Evolutionary conservation across 2,888 invertebrate genomes (phyloP), one percentile per base, ranked within the genome.

Genomic region (Tortrix viridana): DNA sequence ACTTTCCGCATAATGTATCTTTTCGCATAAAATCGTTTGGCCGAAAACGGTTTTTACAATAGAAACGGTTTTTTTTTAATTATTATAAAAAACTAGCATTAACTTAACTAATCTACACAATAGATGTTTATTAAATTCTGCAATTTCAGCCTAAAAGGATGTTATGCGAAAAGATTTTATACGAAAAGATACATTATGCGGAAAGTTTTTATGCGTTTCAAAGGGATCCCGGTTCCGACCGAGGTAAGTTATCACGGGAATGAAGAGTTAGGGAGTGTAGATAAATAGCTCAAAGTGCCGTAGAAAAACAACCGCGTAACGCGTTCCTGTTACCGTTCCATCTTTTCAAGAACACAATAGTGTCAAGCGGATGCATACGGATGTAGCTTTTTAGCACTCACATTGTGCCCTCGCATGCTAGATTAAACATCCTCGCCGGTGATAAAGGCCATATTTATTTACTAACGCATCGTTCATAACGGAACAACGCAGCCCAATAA

Each of bases 401-500:
- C 69, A 65, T 70, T 71, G 73, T 73, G 70, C 65, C 69, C 72
- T 72, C 32, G 18, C 74, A 74, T 75, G 75, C 70, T 70, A 74
- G 71, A 69, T 71, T 69, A 79, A 80, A 80, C 77, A 79, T 76
- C 77, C 69, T 73, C 69, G 62, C 64, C 54, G 59, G 67, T 50
- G 70, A 76, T 76, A 80, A 75, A 76, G 71, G 75, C 72, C 68
- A 68, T 69, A 73, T 84, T 79, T 85, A 83, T 85, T 83, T 85
- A 84, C 77, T 65, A 71, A 75, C 72, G 70, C 74, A 77, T 78
- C 78, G 76, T 72, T 74, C 77, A 82, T 88, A 90, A 89, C 88
- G 88, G 87, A 85, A 88, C 85, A 84, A 81, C 80, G 75, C 80
- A 85, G 80, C 84, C 86, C 88, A 88, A 89, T 89, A 90, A 89